These are phyloP conservation scores for Paraescarpia echinospica DNA, from an alignment of 1,140 invertebrate genomes.

Conservation along the genomic window DNA sequence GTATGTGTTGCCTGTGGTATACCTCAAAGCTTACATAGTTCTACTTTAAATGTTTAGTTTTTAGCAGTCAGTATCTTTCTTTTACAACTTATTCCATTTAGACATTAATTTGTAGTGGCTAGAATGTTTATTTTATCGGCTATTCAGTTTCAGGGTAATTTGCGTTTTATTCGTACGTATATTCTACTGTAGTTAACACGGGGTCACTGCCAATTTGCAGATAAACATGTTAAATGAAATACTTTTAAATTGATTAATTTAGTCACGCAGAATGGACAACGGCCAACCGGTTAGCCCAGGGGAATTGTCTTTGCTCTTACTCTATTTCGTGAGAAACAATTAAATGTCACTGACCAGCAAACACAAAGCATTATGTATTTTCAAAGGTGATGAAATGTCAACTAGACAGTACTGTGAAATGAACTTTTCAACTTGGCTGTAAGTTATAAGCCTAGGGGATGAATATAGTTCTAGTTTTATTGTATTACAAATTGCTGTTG, in stretches of 20 bases:
- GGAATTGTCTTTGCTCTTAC: background rate
- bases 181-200: background rate
- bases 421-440: background rate
- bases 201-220: background rate
- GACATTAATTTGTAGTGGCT: background rate
- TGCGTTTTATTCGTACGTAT: background rate
- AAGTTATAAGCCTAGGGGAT: background rate
- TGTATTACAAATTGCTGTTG: background rate
- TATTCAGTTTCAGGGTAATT: background rate
- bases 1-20: background rate
- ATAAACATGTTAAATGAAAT: background rate
- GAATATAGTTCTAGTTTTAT: background rate
- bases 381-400: background rate
- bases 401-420: background rate
- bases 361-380: background rate
- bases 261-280: background rate
- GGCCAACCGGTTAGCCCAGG: background rate
- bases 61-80: background rate
- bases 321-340: background rate
- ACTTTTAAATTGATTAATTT: background rate
- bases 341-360: background rate
- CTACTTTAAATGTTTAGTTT: background rate
- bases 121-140: constrained; percentile 1
- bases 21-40: background rate
- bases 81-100: background rate